Evolutionary conservation across 2,888 invertebrate species (phyloP), one percentile per base, ranked within the genome.

Genomic region (Luperina nickerlii): DNA sequence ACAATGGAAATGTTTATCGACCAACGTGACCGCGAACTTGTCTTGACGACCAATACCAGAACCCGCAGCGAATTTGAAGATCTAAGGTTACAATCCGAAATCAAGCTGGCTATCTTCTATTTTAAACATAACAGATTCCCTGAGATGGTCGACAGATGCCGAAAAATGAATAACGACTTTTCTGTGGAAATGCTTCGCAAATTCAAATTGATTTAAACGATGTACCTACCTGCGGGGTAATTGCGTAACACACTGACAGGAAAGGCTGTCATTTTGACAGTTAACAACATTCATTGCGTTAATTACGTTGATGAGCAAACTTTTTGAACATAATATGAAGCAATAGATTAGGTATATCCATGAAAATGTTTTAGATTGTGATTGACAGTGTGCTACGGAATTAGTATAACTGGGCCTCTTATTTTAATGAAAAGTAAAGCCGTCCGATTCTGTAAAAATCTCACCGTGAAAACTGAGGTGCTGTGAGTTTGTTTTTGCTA

Each of bases 91-190:
- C 48, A 20, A 74, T 48, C 48, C 9, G 76, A 76, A n/a, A 62
- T 76, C 9, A 32, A 62, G 2, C 32, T 74, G 9, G 74, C 76
- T 6, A 74, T 76, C n/a, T 62, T 20, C 38, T 76, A 20, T 76
- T 76, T 76, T 38, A 76, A 74, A 74, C 24, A n/a, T 7, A 48
- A 45, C 15, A 38, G 62, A n/a, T 76, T 48, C n/a, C n/a, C 38
- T 0, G 38, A 27, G 11, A 76, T 76, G 76, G 48, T 76, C 1
- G 45, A 60, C 6, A 62, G 45, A n/a, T 76, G 76, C 7, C 48
- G 20, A 2, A 27, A n/a, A 48, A 15, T 76, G 48, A 38, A 1
- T n/a, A n/a, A n/a, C 4, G 74, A 76, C 2, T 62, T 74, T 74
- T 48, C 76, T 4, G 38, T 11, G 15, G 48, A 38, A 1, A 20